A percentile compares a stretch with the other conserved stretches of the same genome.
Conservation (phyloP, 2,888 invertebrate species). For the Zygogramma bicolorata region DNA sequence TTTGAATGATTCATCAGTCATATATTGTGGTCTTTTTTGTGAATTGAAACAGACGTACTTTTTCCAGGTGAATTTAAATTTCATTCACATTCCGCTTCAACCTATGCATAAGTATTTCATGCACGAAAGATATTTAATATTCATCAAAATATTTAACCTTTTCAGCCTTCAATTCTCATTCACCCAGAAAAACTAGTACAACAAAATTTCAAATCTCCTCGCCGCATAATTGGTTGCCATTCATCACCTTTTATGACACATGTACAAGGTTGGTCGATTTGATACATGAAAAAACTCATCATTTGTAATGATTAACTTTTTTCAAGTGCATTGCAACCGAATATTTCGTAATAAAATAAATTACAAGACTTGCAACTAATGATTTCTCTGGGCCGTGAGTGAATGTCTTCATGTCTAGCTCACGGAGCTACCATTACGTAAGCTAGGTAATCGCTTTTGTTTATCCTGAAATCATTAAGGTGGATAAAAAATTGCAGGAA, state of each 20-base stretch:
- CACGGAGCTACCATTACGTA: constrained; percentile 19
- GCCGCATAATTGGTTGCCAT: constrained; percentile 16
- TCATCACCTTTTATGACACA: constrained; percentile 22
- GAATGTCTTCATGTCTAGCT: constrained; percentile 20
- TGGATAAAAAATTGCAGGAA: constrained; percentile 31
- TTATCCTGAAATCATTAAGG: constrained; percentile 18
- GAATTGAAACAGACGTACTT: too few species aligned
- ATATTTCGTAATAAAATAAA: constrained; percentile 20
- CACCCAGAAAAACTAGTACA: not conserved
- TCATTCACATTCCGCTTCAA: too few species aligned
- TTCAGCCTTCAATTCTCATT: not conserved
- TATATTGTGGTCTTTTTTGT: too few species aligned
- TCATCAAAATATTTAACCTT: not conserved
- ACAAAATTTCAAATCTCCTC: not conserved
- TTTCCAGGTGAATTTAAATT: too few species aligned
- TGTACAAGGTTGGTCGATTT: constrained; percentile 25
- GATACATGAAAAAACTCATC: constrained; percentile 16
- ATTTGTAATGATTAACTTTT: constrained; percentile 13
- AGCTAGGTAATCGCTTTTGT: constrained; percentile 16
- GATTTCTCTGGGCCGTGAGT: constrained; percentile 20
- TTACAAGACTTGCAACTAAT: constrained; percentile 19
- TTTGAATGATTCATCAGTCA: too few species aligned
- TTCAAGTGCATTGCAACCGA: constrained; percentile 18
- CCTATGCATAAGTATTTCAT: not conserved
- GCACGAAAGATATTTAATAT: not conserved